phyloP scores from a whole-genome alignment of 2,113 vertebrate genomes.

The Dinomys branickii region DNA sequence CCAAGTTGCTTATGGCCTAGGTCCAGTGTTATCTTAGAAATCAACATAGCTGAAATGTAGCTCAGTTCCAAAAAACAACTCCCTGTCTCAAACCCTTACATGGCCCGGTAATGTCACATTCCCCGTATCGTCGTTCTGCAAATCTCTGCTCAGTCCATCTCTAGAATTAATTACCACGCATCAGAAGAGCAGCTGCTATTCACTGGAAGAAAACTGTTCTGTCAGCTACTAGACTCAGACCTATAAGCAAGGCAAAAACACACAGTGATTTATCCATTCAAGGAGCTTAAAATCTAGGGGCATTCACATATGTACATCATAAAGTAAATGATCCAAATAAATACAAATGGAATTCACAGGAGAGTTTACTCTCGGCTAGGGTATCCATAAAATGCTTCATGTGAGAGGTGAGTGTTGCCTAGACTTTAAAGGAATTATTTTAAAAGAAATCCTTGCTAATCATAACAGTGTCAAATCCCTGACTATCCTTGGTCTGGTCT shows the following conservation, averaged over 20 bases:
- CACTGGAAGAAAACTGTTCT: neutral
- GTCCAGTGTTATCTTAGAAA: constrained; percentile 9
- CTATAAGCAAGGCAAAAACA: neutral
- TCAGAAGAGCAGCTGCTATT: constrained; percentile 11
- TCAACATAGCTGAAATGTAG: constrained; percentile 4
- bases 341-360: constrained; percentile 31
- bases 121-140: neutral
- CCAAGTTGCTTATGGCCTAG: neutral
- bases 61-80: neutral
- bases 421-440: neutral
- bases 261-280: neutral
- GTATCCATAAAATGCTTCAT: neutral
- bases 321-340: constrained; percentile 59
- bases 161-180: constrained; percentile 51
- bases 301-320: constrained; percentile 33
- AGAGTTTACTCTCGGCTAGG: neutral
- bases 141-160: neutral
- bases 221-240: neutral
- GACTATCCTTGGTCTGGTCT: neutral
- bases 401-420: neutral
- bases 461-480: neutral
- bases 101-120: neutral
- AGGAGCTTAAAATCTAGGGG: neutral
- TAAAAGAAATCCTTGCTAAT: neutral
- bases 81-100: neutral